Base-by-base conservation (phyloP, 2,797 vertebrate genomes). In the Sebastes alutus region DNA sequence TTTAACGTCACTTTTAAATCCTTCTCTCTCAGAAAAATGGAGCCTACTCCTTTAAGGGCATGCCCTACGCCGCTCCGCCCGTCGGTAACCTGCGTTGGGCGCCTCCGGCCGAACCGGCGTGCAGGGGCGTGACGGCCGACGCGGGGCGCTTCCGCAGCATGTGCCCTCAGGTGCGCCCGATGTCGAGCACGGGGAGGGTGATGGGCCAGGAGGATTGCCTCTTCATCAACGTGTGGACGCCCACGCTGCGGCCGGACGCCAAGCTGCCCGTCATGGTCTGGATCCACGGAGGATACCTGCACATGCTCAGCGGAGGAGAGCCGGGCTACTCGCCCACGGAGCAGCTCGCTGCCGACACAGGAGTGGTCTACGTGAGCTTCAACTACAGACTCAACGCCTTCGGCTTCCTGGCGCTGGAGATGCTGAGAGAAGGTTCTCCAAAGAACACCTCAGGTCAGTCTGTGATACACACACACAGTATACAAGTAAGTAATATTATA, bases 351-450 rank as follows among this genome's bases (percentile, higher is more conserved):
- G 80, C 77, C 0, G 74, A 86, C 42, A 96, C 95, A 0, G 70
- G 71, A 0, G 5, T 87, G 0, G 96, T 97, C 11, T 96, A 95
- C 2, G 95, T 97, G 85, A 97, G 96, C 92, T 91, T 97, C 80
- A 97, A 97, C 89, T 96, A 96, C 92, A 94, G 96, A 72, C 95
- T 96, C 64, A 95, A 95, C 66, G 96, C 94, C 1, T 96, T 97
- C 7, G 96, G 96, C 56, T 97, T 97, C 89, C 80, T 97, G 90
- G 95, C 96, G 0, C 81, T 97, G 85, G 80, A 95, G 78, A n/a
- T 94, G 0, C 91, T 97, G 18, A 93, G 96, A 70, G 91, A 95
- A 54, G 94, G 93, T 32, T 95, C 96, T 54, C 87, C 89, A 0
- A 95, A 70, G 14, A 96, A 96, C 86, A 94, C 93, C 1, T 97